phyloP scores from a whole-genome alignment of 2,113 vertebrate species.

The Phalacrocorax carbo region DNA sequence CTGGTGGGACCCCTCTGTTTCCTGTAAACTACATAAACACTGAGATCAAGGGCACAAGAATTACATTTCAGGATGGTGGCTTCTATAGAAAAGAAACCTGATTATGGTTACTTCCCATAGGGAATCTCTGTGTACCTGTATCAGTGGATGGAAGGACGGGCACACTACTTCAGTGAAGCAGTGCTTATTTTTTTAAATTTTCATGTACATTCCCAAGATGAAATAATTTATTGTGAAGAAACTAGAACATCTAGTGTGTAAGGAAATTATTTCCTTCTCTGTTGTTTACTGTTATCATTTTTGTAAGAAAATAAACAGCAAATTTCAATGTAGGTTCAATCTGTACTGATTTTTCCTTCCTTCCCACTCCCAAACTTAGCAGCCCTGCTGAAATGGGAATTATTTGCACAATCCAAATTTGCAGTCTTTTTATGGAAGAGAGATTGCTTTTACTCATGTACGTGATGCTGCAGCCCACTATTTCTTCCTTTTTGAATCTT shows the following conservation, averaged over 20 bases:
- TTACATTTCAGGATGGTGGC: neutral
- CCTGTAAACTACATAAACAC: neutral
- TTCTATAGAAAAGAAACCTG: neutral
- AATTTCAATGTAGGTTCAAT: neutral
- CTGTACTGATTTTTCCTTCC: neutral
- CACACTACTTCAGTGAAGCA: neutral
- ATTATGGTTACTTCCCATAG: neutral
- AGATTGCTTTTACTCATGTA: neutral
- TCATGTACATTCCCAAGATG: neutral
- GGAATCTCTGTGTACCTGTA: fast-evolving
- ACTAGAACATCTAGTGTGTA: neutral
- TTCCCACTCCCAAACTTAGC: neutral
- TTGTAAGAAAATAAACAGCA: neutral
- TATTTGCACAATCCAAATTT: neutral
- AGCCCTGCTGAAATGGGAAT: neutral
- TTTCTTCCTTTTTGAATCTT: neutral
- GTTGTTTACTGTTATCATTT: neutral
- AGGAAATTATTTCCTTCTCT: neutral
- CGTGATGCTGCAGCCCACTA: neutral
- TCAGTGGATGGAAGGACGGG: neutral
- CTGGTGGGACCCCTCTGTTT: fast-evolving
- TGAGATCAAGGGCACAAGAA: neutral
- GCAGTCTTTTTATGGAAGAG: neutral
- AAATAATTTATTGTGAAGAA: neutral
- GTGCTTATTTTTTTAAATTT: neutral